Percentiles rank a stretch among this genome's conserved stretches.
Conservation (phyloP, 2,797 vertebrate genomes). For the Alectoris magna region DNA sequence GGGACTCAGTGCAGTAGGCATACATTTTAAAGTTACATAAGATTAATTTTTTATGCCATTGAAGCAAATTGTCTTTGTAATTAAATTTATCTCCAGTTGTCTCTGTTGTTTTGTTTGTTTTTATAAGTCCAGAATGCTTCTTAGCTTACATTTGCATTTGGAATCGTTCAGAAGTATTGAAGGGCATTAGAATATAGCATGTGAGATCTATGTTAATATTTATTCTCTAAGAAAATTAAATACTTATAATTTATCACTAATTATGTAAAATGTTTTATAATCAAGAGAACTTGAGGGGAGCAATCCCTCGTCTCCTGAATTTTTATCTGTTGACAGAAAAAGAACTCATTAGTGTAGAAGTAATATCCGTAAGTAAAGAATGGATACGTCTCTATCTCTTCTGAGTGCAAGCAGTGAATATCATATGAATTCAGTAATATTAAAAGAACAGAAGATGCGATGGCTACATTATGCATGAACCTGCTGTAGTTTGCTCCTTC, state of each 20-base stretch:
- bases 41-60: constrained; percentile 58
- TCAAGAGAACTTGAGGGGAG: neutral
- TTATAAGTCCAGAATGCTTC: neutral
- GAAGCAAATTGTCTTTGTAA: constrained; percentile 59
- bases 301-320: neutral
- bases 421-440: constrained; percentile 20
- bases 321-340: constrained; percentile 2
- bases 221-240: neutral
- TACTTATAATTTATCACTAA: neutral
- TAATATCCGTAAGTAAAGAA: constrained; percentile 15
- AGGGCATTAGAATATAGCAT: neutral
- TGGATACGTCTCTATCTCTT: constrained; percentile 33
- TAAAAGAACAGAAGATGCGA: constrained; percentile 52
- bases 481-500: constrained; percentile 13
- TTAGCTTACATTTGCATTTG: constrained; percentile 22
- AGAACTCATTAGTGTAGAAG: constrained; percentile 20
- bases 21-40: constrained; percentile 62
- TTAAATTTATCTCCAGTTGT: constrained; percentile 57
- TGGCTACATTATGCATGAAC: constrained; percentile 65
- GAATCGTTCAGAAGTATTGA: neutral
- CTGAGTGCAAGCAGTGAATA: constrained; percentile 2
- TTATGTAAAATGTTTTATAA: constrained; percentile 2
- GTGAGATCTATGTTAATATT: neutral
- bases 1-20: constrained; percentile 23
- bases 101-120: neutral